Base-by-base conservation (phyloP, 2,888 invertebrate species). In the Troilus luridus region DNA sequence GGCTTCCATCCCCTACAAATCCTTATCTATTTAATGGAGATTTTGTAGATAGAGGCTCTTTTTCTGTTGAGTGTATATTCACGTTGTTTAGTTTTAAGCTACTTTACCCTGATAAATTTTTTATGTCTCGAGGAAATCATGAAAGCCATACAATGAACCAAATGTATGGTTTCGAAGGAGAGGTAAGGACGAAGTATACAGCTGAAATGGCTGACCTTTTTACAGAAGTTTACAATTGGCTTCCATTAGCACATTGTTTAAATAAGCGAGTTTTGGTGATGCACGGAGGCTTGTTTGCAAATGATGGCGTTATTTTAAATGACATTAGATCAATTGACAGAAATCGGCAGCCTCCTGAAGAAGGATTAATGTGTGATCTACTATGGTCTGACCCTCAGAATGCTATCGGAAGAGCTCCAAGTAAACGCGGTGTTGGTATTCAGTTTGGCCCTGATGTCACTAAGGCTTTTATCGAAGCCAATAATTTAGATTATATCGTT, bases 371-470 rank as follows among this genome's bases (percentile, higher is more conserved):
- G 99, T 99, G 99, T 94, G 99, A 99, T 94, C 95, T 99, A 91
- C 95, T 99, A 27, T 99, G 99, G 99, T 99, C 99, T 0, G 99
- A 99, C 95, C 99, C 99, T 0, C 99, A 99, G 94, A 97, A 97
- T 14, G 97, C 97, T 95, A 94, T 94, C 91, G 99, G 99, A 0
- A 95, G 98, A 67, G 97, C 98, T 0, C 97, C 98, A 0, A 99
- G 99, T 92, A 99, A 99, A 94, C 96, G 99, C 92, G 99, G 99
- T 19, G 99, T 99, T 9, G 99, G 99, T 81, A 97, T 98, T 93
- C 99, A 99, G 95, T 99, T 99, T 95, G 99, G 99, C 1, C 99
- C 99, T 0, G 99, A 99, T 94, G 97, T 99, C 10, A 99, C 99
- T 0, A 95, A 96, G 93, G 95, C 95, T 91, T 99, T 99, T 95